Conservation (phyloP, 2,113 vertebrate genomes). For the Stictonetta naevosa region DNA sequence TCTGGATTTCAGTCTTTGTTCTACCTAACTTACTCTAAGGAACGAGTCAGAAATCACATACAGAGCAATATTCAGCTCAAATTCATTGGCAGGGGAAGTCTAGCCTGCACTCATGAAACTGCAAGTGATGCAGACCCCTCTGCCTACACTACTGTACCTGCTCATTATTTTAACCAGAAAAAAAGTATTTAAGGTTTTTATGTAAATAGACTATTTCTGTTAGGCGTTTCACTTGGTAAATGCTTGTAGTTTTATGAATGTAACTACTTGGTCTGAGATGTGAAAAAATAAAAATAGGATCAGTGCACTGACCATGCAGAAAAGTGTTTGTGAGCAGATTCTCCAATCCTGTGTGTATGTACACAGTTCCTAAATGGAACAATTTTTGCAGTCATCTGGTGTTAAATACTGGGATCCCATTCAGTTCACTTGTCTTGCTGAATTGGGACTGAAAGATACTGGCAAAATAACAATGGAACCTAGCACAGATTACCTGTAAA, state of each 20-base stretch:
- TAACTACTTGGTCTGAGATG: too few species aligned
- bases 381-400: neutral
- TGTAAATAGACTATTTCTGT: neutral
- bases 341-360: neutral
- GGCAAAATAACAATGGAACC: accelerated
- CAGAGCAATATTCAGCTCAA: neutral
- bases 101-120: accelerated
- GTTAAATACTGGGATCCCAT: too few species aligned
- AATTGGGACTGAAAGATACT: neutral
- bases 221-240: accelerated
- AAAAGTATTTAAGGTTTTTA: too few species aligned
- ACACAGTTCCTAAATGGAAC: neutral
- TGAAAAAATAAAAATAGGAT: neutral
- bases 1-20: too few species aligned
- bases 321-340: neutral
- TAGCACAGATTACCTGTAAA: accelerated
- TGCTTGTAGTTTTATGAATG: neutral
- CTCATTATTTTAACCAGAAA: neutral
- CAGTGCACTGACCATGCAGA: neutral
- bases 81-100: neutral
- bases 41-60: accelerated
- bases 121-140: accelerated
- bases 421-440: neutral
- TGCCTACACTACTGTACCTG: accelerated
- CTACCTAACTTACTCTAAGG: neutral